A percentile compares a stretch with the other conserved stretches of the same genome.
phyloP scores from a whole-genome alignment of 2,888 invertebrate genomes.

The Torymus aiolomorphi region DNA sequence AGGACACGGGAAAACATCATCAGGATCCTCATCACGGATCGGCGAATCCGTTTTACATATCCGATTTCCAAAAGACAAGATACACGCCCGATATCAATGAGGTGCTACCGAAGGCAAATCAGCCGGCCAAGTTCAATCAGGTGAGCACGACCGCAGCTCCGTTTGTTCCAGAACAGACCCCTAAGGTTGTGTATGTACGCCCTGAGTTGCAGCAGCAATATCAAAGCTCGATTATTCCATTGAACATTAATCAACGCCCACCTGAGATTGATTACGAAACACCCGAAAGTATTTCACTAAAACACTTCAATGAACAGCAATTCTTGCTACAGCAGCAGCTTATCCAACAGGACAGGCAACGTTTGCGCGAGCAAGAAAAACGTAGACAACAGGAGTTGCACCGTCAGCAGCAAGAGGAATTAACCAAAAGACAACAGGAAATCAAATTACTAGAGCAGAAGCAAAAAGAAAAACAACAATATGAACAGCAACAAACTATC shows the following conservation, averaged over 20 bases:
- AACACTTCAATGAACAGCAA: slow-evolving; percentile 73
- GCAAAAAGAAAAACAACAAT: slow-evolving; percentile 60
- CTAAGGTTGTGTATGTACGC: slow-evolving; percentile 65
- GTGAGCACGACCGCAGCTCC: slow-evolving; percentile 51
- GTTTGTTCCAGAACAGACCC: slow-evolving; percentile 59
- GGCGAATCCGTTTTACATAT: slow-evolving; percentile 65
- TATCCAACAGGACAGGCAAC: slow-evolving; percentile 70
- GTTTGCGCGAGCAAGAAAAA: slow-evolving; percentile 69
- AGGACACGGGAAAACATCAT: slow-evolving; percentile 52
- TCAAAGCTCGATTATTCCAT: slow-evolving; percentile 64
- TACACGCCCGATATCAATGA: slow-evolving; percentile 69
- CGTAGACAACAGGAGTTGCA: slow-evolving; percentile 67
- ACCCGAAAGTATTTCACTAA: slow-evolving; percentile 72
- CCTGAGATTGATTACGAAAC: slow-evolving; percentile 69
- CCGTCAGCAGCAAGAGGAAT: slow-evolving; percentile 65
- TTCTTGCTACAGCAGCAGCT: slow-evolving; percentile 71
- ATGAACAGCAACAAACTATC: slow-evolving; percentile 26
- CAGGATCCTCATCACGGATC: slow-evolving; percentile 16
- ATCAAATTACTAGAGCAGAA: slow-evolving; percentile 63
- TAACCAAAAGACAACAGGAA: slow-evolving; percentile 66
- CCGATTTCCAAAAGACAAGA: slow-evolving; percentile 67
- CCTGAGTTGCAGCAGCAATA: slow-evolving; percentile 65
- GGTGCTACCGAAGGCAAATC: slow-evolving; percentile 68
- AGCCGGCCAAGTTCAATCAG: slow-evolving; percentile 68
- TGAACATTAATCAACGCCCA: slow-evolving; percentile 64